A percentile compares a stretch with the other conserved stretches of the same genome.
phyloP scores from a whole-genome alignment of 37 sponge, comb jelly and placozoan genomes.

The Oscarella lobularis region DNA sequence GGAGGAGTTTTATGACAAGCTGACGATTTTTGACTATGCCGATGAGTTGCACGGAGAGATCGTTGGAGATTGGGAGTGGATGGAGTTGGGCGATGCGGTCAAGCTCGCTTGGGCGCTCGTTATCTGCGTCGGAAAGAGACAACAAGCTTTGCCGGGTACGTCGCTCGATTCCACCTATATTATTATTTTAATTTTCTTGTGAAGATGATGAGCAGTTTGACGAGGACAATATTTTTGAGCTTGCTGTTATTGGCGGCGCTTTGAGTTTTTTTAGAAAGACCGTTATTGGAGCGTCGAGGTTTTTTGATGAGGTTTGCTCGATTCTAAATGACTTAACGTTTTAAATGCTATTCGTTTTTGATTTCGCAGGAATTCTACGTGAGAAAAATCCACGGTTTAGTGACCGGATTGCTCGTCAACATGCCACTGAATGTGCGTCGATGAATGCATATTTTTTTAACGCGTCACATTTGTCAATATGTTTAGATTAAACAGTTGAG shows the following conservation, averaged over 20 bases:
- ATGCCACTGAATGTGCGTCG: conserved; percentile 42
- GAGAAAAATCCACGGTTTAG: conserved; percentile 33
- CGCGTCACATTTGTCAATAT: too few relatives aligned
- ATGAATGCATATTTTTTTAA: background rate
- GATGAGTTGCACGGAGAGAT: conserved; percentile 39
- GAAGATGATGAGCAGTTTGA: conserved; percentile 66
- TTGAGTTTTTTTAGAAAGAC: conserved; percentile 35
- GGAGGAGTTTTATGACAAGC: conserved; percentile 21
- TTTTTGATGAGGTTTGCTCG: conserved; percentile 33
- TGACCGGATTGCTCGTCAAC: conserved; percentile 51
- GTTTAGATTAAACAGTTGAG: conserved; percentile 30
- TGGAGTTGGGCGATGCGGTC: conserved; percentile 44
- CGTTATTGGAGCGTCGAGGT: conserved; percentile 26
- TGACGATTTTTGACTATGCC: conserved; percentile 40
- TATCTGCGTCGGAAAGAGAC: background rate
- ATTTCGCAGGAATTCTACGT: conserved; percentile 63
- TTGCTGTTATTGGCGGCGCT: conserved; percentile 24
- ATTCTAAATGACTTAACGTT: background rate
- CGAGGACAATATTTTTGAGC: conserved; percentile 44
- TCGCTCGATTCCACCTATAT: background rate
- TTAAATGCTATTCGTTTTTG: background rate
- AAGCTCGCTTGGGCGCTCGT: conserved; percentile 63
- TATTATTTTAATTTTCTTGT: background rate
- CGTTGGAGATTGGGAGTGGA: conserved; percentile 10
- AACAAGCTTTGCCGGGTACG: background rate